Conservation (phyloP, 30 jellyfish, hydroid and myxozoan genomes). For the Cassiopea andromeda region DNA sequence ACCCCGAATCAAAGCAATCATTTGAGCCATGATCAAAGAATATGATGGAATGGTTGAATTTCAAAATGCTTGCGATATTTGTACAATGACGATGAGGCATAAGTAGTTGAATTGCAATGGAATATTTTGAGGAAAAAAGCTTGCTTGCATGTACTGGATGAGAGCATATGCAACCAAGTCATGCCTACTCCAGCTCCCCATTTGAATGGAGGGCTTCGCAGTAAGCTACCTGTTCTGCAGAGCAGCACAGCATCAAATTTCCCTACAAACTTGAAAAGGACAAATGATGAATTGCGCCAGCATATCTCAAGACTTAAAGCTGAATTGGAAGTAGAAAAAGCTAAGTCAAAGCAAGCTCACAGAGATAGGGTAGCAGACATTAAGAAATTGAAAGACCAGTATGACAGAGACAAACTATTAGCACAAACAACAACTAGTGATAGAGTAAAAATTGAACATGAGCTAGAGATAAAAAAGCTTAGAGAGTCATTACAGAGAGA, state of each 20-base stretch:
- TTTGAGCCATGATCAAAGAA: no score
- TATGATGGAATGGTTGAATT: neutral
- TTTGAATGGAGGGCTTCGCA: constrained; percentile 58
- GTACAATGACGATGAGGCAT: neutral
- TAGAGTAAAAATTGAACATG: constrained; percentile 62
- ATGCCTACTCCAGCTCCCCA: constrained; percentile 62
- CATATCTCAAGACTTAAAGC: constrained; percentile 75
- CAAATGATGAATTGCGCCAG: constrained; percentile 84
- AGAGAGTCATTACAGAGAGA: constrained; percentile 79
- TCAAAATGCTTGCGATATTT: neutral
- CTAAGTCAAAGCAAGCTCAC: constrained; percentile 81
- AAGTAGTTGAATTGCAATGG: neutral
- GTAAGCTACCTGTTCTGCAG: constrained; percentile 59
- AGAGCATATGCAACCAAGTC: neutral
- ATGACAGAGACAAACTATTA: constrained; percentile 61
- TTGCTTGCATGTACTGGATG: neutral
- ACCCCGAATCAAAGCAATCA: no score
- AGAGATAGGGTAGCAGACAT: constrained; percentile 92
- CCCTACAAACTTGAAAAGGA: constrained; percentile 68
- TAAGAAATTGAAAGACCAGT: constrained; percentile 74
- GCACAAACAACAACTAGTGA: constrained; percentile 55
- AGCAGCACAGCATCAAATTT: constrained; percentile 51
- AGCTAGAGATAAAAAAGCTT: constrained; percentile 69
- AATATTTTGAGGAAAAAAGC: neutral
- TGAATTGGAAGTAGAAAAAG: constrained; percentile 84